Evolutionary conservation across 2,888 invertebrate genomes (phyloP).

Genomic region (Crematogaster levior): DNA sequence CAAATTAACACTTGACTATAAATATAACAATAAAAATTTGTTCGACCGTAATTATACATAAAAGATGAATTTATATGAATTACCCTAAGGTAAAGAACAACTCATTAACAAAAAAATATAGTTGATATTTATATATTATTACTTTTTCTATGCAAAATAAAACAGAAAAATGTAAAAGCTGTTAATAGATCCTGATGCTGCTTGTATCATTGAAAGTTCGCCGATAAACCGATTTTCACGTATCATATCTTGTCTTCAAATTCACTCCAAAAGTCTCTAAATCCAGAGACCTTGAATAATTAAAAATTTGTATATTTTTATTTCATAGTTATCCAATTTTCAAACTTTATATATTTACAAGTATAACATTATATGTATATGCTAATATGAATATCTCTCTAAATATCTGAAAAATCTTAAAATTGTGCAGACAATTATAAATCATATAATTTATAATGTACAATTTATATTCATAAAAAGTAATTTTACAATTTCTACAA

Average conservation of each 20-base stretch:
- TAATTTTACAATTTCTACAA: neutral
- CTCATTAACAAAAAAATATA: constrained; percentile 15
- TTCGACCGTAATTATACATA: neutral
- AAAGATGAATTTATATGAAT: constrained; percentile 30
- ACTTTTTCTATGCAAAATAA: constrained; percentile 17
- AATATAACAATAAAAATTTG: constrained; percentile 14
- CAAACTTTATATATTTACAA: neutral
- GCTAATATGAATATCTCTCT: neutral
- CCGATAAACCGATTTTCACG: constrained; percentile 40
- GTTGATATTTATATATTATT: constrained; percentile 40
- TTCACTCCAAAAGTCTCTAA: neutral
- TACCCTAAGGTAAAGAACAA: neutral
- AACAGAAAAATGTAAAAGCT: constrained; percentile 4
- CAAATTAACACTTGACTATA: constrained; percentile 4
- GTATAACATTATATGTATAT: neutral
- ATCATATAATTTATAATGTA: neutral
- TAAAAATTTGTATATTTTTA: neutral
- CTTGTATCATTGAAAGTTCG: neutral
- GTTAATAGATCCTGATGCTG: constrained; percentile 7
- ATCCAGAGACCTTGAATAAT: neutral
- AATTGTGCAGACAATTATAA: no score
- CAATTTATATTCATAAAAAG: neutral
- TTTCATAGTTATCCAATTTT: neutral
- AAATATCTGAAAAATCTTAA: no score
- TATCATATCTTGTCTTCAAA: constrained; percentile 14